These are phyloP conservation scores for Isoperla grammatica DNA, from an alignment of 2,888 invertebrate genomes.

Conservation along the genomic window DNA sequence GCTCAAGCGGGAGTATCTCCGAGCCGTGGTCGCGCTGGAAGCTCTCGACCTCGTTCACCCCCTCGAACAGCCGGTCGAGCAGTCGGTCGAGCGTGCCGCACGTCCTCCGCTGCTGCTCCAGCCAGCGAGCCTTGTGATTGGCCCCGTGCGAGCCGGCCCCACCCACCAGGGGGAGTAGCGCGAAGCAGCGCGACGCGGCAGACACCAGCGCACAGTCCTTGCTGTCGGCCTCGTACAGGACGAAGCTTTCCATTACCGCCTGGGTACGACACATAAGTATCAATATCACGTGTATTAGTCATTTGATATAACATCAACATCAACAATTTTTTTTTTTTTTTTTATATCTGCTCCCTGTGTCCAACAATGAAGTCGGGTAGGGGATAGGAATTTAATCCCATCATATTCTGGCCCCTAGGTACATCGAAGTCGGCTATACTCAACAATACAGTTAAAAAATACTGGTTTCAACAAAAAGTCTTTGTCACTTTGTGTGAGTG, in stretches of 20 bases:
- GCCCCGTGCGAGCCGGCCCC: conserved; percentile 21
- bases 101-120: conserved; percentile 8
- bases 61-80: conserved; percentile 22
- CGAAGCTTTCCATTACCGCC: conserved; percentile 19
- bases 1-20: conserved; percentile 17
- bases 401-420: no score
- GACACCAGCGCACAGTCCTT: neutral
- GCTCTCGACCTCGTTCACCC: neutral
- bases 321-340: neutral
- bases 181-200: conserved; percentile 20
- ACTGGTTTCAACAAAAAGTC: no score
- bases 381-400: no score
- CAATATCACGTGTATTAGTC: no score
- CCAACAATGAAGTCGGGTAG: no score
- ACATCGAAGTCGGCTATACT: neutral
- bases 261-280: no score
- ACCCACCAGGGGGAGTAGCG: conserved; percentile 23
- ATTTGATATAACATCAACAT: neutral
- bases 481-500: no score
- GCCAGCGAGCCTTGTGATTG: conserved; percentile 23
- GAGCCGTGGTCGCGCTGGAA: neutral
- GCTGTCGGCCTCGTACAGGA: conserved; percentile 15
- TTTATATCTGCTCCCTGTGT: no score
- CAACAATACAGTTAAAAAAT: neutral
- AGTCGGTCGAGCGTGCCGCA: conserved; percentile 20